phyloP scores from a whole-genome alignment of 2,888 invertebrate species.

The Volucella inanis region DNA sequence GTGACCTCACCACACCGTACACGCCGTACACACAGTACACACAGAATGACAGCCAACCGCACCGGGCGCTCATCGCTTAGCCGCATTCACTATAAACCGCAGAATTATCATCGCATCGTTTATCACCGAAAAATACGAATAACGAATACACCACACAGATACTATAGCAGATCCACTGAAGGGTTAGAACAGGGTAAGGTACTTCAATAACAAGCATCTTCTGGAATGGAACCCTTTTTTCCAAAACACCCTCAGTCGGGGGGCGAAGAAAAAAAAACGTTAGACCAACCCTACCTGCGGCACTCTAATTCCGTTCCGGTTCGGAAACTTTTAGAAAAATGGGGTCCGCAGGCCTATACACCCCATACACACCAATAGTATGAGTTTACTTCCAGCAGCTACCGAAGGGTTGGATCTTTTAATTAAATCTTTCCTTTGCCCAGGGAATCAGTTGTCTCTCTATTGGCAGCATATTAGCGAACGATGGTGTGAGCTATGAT shows the following conservation, averaged over 20 bases:
- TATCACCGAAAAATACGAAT: constrained; percentile 62
- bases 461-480: constrained; percentile 72
- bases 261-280: constrained; percentile 20
- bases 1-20: constrained; percentile 59
- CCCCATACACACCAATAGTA: constrained; percentile 8
- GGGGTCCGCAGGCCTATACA: constrained; percentile 23
- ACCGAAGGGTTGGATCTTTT: constrained; percentile 71
- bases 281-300: constrained; percentile 67
- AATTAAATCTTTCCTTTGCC: constrained; percentile 68
- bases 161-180: constrained; percentile 27
- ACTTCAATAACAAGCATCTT: constrained; percentile 35
- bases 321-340: constrained; percentile 66
- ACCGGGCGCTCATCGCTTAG: constrained; percentile 63
- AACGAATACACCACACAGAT: constrained; percentile 32
- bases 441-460: constrained; percentile 66
- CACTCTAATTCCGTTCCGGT: constrained; percentile 74
- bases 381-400: constrained; percentile 23
- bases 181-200: constrained; percentile 30
- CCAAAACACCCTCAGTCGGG: not conserved
- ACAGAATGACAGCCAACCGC: constrained; percentile 61
- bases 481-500: constrained; percentile 61
- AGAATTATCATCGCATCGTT: constrained; percentile 75
- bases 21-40: not conserved
- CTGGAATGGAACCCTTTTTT: constrained; percentile 53
- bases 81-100: constrained; percentile 68